Percentiles rank a stretch among this genome's conserved stretches.
Conservation (phyloP, 2,113 vertebrate genomes). For the Neolamprologus toae region DNA sequence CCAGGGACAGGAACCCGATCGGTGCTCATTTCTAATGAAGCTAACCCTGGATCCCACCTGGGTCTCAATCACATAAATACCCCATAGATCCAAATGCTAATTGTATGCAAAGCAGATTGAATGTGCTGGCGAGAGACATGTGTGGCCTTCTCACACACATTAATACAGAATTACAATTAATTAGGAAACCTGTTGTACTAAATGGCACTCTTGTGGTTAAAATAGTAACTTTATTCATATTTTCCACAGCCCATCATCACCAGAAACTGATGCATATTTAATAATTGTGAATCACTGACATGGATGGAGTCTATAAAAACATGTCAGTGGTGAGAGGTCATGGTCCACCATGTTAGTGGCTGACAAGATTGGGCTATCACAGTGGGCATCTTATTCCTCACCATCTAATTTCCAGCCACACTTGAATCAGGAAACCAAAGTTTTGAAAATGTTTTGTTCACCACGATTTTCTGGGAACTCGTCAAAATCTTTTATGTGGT, state of each 20-base stretch:
- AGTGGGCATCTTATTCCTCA: background rate
- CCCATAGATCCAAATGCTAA: background rate
- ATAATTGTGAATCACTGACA: background rate
- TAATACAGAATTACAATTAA: background rate
- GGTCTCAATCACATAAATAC: background rate
- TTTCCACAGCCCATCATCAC: background rate
- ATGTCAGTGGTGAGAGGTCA: background rate
- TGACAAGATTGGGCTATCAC: background rate
- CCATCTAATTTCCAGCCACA: background rate
- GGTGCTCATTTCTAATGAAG: conserved; percentile 6
- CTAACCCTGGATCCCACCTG: background rate
- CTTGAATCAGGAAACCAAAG: background rate
- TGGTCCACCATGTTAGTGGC: background rate
- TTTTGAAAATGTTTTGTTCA: background rate
- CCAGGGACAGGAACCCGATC: background rate
- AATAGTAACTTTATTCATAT: background rate
- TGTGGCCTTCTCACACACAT: background rate
- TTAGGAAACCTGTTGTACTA: background rate
- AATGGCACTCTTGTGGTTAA: background rate
- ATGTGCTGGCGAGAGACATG: background rate
- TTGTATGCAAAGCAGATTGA: conserved; percentile 1
- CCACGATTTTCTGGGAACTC: background rate
- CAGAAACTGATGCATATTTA: background rate
- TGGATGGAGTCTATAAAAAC: background rate
- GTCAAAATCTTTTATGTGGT: background rate